phyloP scores from a whole-genome alignment of 2,797 vertebrate genomes.

The Smutsia temminckii region DNA sequence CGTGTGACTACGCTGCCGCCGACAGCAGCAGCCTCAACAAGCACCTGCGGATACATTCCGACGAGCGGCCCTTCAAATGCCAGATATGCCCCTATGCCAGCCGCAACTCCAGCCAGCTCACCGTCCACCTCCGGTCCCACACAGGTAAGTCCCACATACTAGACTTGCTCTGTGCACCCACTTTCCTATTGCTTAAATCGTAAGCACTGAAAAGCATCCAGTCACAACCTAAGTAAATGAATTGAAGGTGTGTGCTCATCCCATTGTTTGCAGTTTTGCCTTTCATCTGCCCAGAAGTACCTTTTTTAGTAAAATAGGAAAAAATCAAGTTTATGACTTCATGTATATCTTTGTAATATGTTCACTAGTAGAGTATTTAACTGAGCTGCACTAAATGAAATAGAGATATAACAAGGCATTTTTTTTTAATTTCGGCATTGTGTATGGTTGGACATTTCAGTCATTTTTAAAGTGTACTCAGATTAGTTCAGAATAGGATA shows the following conservation, averaged over 20 bases:
- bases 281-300: background rate
- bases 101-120: slow-evolving; percentile 98
- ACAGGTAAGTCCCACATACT: slow-evolving; percentile 87
- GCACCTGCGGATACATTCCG: slow-evolving; percentile 95
- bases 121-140: slow-evolving; percentile 97
- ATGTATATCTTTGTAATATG: background rate
- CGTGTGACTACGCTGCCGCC: slow-evolving; percentile 94
- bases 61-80: slow-evolving; percentile 98
- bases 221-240: rapidly evolving
- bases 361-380: background rate
- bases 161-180: background rate
- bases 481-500: slow-evolving; percentile 70
- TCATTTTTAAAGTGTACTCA: slow-evolving; percentile 71
- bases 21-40: slow-evolving; percentile 99
- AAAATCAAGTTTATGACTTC: background rate
- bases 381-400: slow-evolving; percentile 48
- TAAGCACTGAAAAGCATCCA: rapidly evolving
- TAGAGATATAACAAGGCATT: slow-evolving; percentile 46
- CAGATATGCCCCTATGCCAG: slow-evolving; percentile 99
- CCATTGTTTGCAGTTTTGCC: background rate
- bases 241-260: rapidly evolving
- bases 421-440: slow-evolving; percentile 66
- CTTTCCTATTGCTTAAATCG: rapidly evolving
- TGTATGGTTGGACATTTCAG: slow-evolving; percentile 60
- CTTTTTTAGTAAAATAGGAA: slow-evolving; percentile 1